Conservation (phyloP, 2,797 vertebrate species). For the Microhierax caerulescens region DNA sequence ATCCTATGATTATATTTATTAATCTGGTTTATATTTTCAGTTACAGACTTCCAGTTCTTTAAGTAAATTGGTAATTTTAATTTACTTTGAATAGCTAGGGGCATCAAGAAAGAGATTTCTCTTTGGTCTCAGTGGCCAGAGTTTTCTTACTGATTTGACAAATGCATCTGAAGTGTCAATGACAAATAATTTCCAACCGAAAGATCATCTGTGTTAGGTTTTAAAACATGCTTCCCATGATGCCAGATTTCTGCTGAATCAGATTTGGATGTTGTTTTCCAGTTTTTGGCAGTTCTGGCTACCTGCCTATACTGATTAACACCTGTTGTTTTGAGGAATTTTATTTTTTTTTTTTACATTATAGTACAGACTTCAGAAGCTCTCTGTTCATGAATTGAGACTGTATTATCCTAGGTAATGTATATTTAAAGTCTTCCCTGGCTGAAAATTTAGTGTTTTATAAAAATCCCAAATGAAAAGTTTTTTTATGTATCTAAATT, state of each 20-base stretch:
- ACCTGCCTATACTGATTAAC: neutral
- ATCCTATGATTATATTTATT: neutral
- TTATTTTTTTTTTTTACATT: neutral
- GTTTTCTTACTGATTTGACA: neutral
- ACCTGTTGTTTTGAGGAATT: neutral
- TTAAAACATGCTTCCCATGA: neutral
- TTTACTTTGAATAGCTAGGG: neutral
- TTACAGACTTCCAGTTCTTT: neutral
- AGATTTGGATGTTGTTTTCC: neutral
- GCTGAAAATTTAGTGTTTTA: neutral
- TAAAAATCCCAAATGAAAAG: neutral
- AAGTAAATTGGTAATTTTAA: neutral
- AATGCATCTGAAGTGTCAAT: neutral
- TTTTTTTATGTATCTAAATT: neutral
- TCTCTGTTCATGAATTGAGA: neutral
- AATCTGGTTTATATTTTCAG: neutral
- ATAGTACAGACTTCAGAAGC: neutral
- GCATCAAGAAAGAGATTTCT: neutral
- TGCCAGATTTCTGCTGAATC: neutral
- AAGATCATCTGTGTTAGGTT: neutral
- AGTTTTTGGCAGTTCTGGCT: neutral
- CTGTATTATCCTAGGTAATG: neutral
- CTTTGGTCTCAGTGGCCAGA: neutral
- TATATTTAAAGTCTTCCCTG: neutral
- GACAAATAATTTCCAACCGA: neutral